Percentiles rank a stretch among this genome's conserved stretches.
phyloP scores from a whole-genome alignment of 2,113 vertebrate species.

The Chroicocephalus ridibundus region DNA sequence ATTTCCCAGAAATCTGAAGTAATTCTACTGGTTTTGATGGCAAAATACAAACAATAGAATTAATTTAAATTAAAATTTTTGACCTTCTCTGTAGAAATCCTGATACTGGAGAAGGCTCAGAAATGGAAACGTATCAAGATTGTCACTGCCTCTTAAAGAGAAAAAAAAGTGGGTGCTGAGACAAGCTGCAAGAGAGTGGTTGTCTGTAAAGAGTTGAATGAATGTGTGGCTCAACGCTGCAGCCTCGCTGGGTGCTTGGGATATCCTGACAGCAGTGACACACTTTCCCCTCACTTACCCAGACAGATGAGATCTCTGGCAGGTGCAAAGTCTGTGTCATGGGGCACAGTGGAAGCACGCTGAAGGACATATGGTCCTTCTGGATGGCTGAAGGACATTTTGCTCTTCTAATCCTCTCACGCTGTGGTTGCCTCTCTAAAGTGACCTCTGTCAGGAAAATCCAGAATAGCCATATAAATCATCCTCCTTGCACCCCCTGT shows the following conservation, averaged over 20 bases:
- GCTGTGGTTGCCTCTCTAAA: not conserved
- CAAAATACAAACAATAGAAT: slow-evolving; percentile 2
- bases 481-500: not conserved
- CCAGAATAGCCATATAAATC: not conserved
- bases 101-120: not conserved
- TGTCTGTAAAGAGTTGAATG: not conserved
- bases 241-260: not conserved
- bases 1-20: not conserved
- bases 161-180: not conserved
- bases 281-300: not conserved
- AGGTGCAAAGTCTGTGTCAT: not conserved
- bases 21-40: slow-evolving; percentile 10
- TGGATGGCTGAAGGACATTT: not conserved
- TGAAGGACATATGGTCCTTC: not conserved
- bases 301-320: not conserved
- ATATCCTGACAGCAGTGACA: not conserved
- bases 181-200: not conserved
- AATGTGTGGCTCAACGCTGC: rapidly evolving
- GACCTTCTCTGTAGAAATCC: not conserved
- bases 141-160: not conserved
- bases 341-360: not conserved
- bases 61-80: slow-evolving; percentile 21
- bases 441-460: not conserved
- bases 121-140: not conserved
- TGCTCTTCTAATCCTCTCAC: not conserved